phyloP scores from a whole-genome alignment of 2,113 vertebrate genomes.

The Silurus meridionalis region DNA sequence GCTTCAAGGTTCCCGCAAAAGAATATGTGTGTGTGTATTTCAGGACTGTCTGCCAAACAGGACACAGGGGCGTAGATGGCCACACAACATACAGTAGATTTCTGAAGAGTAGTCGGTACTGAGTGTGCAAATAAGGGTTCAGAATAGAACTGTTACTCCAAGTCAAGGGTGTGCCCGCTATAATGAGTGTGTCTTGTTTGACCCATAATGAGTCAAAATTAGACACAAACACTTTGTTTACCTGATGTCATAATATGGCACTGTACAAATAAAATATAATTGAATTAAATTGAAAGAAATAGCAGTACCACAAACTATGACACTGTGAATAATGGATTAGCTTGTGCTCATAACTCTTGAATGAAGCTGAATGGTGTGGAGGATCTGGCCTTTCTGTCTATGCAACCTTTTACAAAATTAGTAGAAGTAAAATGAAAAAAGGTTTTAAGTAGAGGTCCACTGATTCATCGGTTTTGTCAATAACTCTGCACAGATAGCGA shows the following conservation, averaged over 20 bases:
- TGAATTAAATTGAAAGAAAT: not conserved
- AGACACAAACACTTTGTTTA: not conserved
- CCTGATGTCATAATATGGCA: not conserved
- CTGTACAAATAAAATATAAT: not conserved
- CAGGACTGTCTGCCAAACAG: constrained; percentile 29
- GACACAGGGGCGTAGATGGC: not conserved
- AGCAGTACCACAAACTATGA: not conserved
- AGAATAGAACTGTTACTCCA: not conserved
- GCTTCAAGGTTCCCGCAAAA: constrained; percentile 27
- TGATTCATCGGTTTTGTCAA: too few species aligned
- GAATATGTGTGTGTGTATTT: constrained; percentile 18
- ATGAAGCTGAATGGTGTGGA: not conserved
- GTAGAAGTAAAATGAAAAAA: not conserved
- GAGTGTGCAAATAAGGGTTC: not conserved
- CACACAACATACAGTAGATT: not conserved
- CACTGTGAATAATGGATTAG: not conserved
- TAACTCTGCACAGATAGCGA: too few species aligned
- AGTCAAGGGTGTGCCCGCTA: not conserved
- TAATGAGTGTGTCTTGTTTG: not conserved
- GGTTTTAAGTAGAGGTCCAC: too few species aligned
- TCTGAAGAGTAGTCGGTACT: not conserved
- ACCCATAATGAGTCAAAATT: not conserved
- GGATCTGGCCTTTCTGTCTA: too few species aligned
- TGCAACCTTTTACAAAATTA: not conserved
- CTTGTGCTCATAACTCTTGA: not conserved